Percentiles rank a stretch among this genome's conserved stretches.
Conservation (phyloP, 1,140 invertebrate genomes). For the Cecropterus lyciades region DNA sequence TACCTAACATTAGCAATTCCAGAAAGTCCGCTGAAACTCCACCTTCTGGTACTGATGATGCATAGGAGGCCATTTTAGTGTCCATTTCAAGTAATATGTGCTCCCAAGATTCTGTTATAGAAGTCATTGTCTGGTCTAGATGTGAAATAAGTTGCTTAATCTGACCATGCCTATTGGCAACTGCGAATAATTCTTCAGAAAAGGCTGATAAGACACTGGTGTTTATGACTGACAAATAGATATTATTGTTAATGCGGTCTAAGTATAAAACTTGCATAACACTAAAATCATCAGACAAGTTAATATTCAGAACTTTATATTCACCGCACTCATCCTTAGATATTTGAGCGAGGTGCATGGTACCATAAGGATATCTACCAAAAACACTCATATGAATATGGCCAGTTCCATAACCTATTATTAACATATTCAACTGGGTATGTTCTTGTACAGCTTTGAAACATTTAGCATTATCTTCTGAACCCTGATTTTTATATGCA, state of each 20-base stretch:
- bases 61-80: constrained; percentile 95
- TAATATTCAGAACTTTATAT: constrained; percentile 86
- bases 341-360: constrained; percentile 86
- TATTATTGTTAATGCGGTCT: constrained; percentile 78
- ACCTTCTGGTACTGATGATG: constrained; percentile 90
- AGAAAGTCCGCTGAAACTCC: constrained; percentile 95
- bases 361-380: constrained; percentile 92
- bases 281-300: constrained; percentile 86
- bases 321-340: constrained; percentile 82
- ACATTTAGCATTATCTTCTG: constrained; percentile 85
- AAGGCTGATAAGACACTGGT: constrained; percentile 88
- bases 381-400: constrained; percentile 91
- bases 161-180: constrained; percentile 90
- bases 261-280: constrained; percentile 85
- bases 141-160: constrained; percentile 88
- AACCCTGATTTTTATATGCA: constrained; percentile 75
- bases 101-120: constrained; percentile 97
- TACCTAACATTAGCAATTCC: constrained; percentile 95
- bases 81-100: constrained; percentile 97
- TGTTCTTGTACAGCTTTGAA: constrained; percentile 88
- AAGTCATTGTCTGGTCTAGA: constrained; percentile 90
- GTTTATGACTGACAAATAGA: constrained; percentile 86
- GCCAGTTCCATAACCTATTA: constrained; percentile 91
- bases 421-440: constrained; percentile 90
- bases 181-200: constrained; percentile 87